Conservation (phyloP, 2,797 vertebrate genomes). For the Bradypus variegatus region DNA sequence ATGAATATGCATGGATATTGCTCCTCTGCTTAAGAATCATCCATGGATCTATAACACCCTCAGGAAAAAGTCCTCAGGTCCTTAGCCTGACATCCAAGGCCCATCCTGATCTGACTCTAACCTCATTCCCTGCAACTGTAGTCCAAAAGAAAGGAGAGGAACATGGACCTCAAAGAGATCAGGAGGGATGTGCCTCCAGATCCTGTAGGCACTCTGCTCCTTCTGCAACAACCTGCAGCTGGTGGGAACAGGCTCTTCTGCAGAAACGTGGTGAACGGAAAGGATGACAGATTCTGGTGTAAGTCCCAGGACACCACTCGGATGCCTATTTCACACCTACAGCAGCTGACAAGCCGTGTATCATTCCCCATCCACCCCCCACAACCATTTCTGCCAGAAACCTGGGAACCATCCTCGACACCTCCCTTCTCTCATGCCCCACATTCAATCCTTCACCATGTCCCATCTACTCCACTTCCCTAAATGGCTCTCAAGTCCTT, state of each 20-base stretch:
- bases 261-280: background rate
- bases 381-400: background rate
- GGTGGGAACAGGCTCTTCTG: background rate
- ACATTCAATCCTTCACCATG: background rate
- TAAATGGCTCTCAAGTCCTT: background rate
- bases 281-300: background rate
- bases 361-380: conserved; percentile 3
- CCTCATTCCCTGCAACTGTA: background rate
- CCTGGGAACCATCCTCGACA: background rate
- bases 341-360: background rate
- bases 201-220: background rate
- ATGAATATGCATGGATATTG: background rate
- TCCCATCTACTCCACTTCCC: background rate
- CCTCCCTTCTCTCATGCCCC: background rate
- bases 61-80: background rate
- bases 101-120: background rate
- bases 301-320: background rate
- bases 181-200: background rate
- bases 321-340: conserved; percentile 32
- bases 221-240: background rate
- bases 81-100: background rate
- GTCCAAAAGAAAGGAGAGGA: background rate
- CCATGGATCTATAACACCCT: background rate
- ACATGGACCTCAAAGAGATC: background rate
- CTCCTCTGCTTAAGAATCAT: background rate